Conservation (phyloP, 2,113 vertebrate species). For the Argyrosomus japonicus region DNA sequence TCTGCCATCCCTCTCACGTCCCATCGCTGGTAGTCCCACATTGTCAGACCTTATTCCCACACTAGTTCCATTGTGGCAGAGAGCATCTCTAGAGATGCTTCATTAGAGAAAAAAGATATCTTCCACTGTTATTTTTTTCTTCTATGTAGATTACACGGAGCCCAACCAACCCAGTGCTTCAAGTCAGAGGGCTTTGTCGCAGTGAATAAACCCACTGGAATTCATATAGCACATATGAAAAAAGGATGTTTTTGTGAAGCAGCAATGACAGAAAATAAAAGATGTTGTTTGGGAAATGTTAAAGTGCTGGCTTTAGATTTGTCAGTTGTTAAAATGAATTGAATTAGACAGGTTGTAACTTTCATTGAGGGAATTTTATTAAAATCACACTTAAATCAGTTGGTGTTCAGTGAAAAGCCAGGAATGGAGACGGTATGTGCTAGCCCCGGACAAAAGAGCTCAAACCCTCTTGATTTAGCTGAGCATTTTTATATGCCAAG, state of each 20-base stretch:
- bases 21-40: slow-evolving; percentile 44
- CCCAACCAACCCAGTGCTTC: background rate
- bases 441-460: slow-evolving; percentile 7
- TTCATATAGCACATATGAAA: slow-evolving; percentile 6
- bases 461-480: slow-evolving; percentile 18
- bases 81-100: slow-evolving; percentile 41
- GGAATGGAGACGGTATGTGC: background rate
- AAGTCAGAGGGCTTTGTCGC: slow-evolving; percentile 1
- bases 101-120: slow-evolving; percentile 53
- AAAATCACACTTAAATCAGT: slow-evolving; percentile 10
- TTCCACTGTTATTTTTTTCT: slow-evolving; percentile 30
- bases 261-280: background rate
- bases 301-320: background rate
- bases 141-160: slow-evolving; percentile 33
- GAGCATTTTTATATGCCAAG: slow-evolving; percentile 1
- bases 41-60: slow-evolving; percentile 60
- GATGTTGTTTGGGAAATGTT: background rate
- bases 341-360: background rate
- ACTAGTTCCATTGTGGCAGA: slow-evolving; percentile 23
- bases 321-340: slow-evolving; percentile 4
- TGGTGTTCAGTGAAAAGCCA: slow-evolving; percentile 4
- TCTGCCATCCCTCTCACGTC: slow-evolving; percentile 29
- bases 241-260: background rate
- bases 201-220: slow-evolving; percentile 15
- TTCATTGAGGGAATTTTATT: background rate